Conservation (phyloP, 2,888 invertebrate genomes). For the Cybosia mesomella region DNA sequence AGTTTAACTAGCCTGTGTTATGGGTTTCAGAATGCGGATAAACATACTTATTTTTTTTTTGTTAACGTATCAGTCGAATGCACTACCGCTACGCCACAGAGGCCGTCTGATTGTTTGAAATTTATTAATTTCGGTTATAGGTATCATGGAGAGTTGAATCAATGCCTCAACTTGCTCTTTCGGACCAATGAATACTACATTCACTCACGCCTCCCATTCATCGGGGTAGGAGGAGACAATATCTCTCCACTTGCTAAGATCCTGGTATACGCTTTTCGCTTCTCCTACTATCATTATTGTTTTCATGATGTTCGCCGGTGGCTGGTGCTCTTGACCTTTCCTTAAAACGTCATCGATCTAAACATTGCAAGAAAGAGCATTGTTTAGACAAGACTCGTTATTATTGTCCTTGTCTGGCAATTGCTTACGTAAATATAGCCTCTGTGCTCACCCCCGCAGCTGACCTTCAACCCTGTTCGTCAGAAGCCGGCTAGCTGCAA, state of each 20-base stretch:
- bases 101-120: too few relatives aligned
- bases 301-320: not conserved
- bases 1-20: too few relatives aligned
- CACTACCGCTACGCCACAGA: too few relatives aligned
- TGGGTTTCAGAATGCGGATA: too few relatives aligned
- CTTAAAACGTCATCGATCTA: not conserved
- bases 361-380: not conserved
- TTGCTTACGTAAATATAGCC: constrained; percentile 1
- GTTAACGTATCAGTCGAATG: too few relatives aligned
- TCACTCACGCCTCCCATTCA: not conserved
- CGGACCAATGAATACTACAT: not conserved
- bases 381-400: not conserved
- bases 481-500: not conserved
- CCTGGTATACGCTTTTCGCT: too few relatives aligned
- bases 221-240: not conserved
- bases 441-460: not conserved
- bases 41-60: too few relatives aligned
- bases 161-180: not conserved
- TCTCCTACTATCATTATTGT: not conserved
- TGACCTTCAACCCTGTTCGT: not conserved
- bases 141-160: too few relatives aligned
- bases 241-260: not conserved
- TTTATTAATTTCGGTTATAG: too few relatives aligned
- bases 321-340: not conserved
- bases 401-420: not conserved